phyloP scores from a whole-genome alignment of 2,888 invertebrate species.

The Epistrophella euchroma region DNA sequence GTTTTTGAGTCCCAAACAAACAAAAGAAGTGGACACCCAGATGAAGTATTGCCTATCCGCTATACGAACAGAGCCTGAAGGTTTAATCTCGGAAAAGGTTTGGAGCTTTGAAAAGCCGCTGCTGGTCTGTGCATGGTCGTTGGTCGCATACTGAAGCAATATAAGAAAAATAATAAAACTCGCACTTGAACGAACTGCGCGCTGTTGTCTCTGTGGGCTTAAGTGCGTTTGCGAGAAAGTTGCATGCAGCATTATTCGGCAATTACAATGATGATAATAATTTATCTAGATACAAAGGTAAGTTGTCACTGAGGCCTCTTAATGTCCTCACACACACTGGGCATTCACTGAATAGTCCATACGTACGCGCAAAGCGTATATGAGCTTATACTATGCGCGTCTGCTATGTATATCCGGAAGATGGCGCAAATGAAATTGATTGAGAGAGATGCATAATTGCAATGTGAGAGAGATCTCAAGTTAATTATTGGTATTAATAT shows the following conservation, averaged over 20 bases:
- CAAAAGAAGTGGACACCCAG: constrained; percentile 30
- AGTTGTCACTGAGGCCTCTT: constrained; percentile 55
- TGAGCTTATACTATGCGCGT: constrained; percentile 3
- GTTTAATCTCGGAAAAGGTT: constrained; percentile 40
- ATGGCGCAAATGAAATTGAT: constrained; percentile 36
- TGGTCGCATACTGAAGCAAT: not conserved
- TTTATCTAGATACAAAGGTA: constrained; percentile 62
- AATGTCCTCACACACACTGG: constrained; percentile 54
- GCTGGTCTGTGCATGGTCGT: not conserved
- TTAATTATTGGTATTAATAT: constrained; percentile 60
- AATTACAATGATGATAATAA: constrained; percentile 67
- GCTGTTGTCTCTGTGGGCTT: constrained; percentile 25
- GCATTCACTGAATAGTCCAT: constrained; percentile 16
- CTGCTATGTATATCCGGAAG: constrained; percentile 33
- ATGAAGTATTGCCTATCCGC: constrained; percentile 22
- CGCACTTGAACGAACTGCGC: not conserved
- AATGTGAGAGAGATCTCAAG: constrained; percentile 38
- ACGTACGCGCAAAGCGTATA: constrained; percentile 13
- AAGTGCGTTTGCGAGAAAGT: constrained; percentile 73
- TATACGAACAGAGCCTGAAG: not conserved
- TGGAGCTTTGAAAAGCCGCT: constrained; percentile 30
- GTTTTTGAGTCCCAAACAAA: constrained; percentile 21
- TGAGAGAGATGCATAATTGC: constrained; percentile 39
- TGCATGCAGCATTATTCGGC: constrained; percentile 71
- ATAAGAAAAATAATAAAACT: not conserved